phyloP scores from a whole-genome alignment of 2,113 vertebrate genomes.

The Accipiter virgatus region DNA sequence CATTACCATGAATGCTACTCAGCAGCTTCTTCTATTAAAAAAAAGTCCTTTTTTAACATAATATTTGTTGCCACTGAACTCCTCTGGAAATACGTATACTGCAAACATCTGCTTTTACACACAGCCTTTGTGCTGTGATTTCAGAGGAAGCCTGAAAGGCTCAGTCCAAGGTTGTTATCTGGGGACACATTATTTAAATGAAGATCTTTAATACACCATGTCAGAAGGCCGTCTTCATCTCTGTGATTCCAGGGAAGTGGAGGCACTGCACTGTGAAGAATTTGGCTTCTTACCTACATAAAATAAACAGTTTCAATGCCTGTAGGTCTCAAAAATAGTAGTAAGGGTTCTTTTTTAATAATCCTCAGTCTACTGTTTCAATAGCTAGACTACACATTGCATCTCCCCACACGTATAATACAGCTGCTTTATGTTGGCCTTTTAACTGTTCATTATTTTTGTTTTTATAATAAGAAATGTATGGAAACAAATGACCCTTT shows the following conservation, averaged over 20 bases:
- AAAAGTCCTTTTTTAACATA: background rate
- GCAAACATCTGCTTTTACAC: slow-evolving; percentile 38
- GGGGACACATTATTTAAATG: background rate
- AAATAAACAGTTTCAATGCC: slow-evolving; percentile 27
- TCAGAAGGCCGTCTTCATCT: slow-evolving; percentile 23
- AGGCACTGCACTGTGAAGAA: background rate
- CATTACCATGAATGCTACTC: slow-evolving; percentile 4
- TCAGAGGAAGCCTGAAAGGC: slow-evolving; percentile 5
- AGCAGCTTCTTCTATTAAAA: background rate
- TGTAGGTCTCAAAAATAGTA: background rate
- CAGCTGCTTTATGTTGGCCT: slow-evolving; percentile 39
- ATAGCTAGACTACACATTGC: slow-evolving; percentile 20
- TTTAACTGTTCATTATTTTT: slow-evolving; percentile 45
- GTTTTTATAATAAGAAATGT: slow-evolving; percentile 42
- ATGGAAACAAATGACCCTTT: slow-evolving; percentile 48
- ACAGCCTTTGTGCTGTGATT: background rate
- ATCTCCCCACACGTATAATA: background rate
- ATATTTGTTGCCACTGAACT: background rate
- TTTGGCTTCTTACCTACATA: slow-evolving; percentile 27
- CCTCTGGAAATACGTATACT: background rate
- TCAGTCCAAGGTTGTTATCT: slow-evolving; percentile 1
- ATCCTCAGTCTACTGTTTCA: slow-evolving; percentile 29
- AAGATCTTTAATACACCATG: background rate
- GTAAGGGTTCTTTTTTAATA: slow-evolving; percentile 6
- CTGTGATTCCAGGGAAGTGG: background rate